Conservation (phyloP, 2,888 invertebrate genomes). For the Nephrotoma appendiculata region DNA sequence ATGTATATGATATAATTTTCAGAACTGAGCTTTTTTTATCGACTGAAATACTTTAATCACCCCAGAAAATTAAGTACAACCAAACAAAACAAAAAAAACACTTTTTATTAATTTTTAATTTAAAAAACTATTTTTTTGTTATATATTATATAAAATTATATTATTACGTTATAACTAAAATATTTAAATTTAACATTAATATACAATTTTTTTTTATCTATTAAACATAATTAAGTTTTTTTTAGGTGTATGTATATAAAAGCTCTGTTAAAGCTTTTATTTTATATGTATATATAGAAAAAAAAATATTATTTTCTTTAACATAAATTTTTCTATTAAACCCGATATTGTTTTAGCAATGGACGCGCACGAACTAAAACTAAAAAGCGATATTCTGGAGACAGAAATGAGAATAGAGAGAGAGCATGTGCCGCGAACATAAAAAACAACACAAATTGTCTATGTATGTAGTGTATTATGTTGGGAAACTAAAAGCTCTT, state of each 20-base stretch:
- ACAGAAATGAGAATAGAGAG: not conserved
- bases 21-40: not conserved
- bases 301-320: not conserved
- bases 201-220: not conserved
- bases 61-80: not conserved
- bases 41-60: not conserved
- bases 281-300: not conserved
- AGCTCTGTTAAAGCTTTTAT: not conserved
- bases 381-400: not conserved
- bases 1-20: not conserved
- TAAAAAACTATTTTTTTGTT: not conserved
- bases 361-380: constrained; percentile 19
- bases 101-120: not conserved
- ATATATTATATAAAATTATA: not conserved
- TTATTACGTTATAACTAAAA: not conserved
- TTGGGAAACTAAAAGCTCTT: not conserved
- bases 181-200: not conserved
- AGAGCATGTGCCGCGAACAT: not conserved
- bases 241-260: not conserved
- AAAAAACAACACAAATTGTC: not conserved
- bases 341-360: constrained; percentile 9
- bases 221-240: not conserved
- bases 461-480: not conserved
- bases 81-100: not conserved
- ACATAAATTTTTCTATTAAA: not conserved